These are phyloP conservation scores for Hydraecia micacea DNA, from an alignment of 2,888 invertebrate genomes.

Conservation along the genomic window DNA sequence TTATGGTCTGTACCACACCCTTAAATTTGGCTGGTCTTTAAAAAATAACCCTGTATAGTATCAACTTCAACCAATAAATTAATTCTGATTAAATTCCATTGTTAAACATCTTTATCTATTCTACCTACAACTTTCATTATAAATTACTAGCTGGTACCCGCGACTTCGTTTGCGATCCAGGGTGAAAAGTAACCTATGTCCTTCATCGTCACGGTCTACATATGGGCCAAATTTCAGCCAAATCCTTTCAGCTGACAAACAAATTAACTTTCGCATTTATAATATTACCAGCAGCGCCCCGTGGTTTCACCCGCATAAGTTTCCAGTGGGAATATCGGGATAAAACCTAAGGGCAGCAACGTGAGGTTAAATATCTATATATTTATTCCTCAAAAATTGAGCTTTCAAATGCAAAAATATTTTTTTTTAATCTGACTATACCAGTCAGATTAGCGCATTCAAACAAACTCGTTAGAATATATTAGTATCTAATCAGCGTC, in stretches of 20 bases:
- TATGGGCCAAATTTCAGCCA: no score
- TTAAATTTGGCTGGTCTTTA: no score
- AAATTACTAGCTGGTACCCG: neutral
- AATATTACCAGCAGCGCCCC: no score
- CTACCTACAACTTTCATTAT: neutral
- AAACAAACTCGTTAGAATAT: neutral
- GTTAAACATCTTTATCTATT: neutral
- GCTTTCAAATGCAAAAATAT: neutral
- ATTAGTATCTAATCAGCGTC: neutral
- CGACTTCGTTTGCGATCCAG: neutral
- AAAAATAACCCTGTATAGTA: no score
- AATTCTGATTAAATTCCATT: neutral
- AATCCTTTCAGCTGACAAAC: neutral
- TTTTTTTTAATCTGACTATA: neutral
- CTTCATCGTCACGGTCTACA: no score
- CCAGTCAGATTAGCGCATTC: neutral
- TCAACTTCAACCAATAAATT: neutral
- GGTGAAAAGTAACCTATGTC: neutral
- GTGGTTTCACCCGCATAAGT: no score
- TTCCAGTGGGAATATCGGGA: no score
- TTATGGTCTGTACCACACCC: no score
- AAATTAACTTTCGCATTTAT: no score
- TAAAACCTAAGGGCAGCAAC: neutral
- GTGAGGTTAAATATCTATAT: neutral
- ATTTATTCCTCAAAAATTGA: neutral